A percentile compares a stretch with the other conserved stretches of the same genome.
These are phyloP conservation scores for Stegodyphus dumicola DNA, from an alignment of 1,140 invertebrate species.

Conservation along the genomic window DNA sequence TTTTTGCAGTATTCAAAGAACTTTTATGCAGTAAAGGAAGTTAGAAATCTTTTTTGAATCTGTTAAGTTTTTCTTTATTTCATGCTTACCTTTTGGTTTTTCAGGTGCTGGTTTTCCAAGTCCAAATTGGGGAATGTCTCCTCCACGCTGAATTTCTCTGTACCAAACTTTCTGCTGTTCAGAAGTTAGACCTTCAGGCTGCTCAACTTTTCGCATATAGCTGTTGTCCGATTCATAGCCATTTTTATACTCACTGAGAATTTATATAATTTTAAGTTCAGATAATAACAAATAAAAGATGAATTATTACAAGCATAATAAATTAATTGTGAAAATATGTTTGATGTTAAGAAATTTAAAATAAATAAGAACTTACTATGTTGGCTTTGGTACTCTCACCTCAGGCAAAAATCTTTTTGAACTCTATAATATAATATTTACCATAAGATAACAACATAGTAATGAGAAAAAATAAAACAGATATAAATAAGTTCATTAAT, in stretches of 20 bases:
- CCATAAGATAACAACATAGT: too few species aligned
- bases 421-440: conserved; percentile 1
- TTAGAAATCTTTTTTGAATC: too few species aligned
- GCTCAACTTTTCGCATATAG: conserved; percentile 69
- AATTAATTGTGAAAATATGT: background rate
- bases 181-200: conserved; percentile 74
- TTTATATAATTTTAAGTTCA: background rate
- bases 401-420: conserved; percentile 46
- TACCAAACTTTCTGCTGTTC: conserved; percentile 84
- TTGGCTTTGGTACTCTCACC: conserved; percentile 10
- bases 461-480: too few species aligned
- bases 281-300: background rate
- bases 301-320: background rate
- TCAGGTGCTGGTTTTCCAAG: conserved; percentile 89
- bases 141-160: conserved; percentile 86
- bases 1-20: too few species aligned
- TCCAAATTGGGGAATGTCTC: conserved; percentile 89
- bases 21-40: too few species aligned
- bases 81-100: conserved; percentile 81
- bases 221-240: conserved; percentile 92
- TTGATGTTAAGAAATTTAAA: background rate
- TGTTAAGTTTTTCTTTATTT: too few species aligned
- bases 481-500: too few species aligned
- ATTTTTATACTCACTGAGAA: conserved; percentile 45
- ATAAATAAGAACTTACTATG: conserved; percentile 40